Evolutionary conservation across 2,888 invertebrate species (phyloP).

Genomic region (Rhagophthalmus giganteus): DNA sequence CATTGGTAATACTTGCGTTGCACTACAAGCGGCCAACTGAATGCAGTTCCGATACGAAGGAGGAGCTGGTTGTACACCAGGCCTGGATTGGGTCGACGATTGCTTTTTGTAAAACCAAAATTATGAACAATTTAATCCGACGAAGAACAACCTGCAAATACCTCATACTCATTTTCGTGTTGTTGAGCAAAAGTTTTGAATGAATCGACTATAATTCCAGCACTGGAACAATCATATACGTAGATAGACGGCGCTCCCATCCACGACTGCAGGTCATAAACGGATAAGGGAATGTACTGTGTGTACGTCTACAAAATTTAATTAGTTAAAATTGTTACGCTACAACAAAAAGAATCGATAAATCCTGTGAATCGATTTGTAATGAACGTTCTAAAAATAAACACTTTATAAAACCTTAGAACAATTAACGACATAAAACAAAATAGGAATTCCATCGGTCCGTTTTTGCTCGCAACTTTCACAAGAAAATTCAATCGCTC

Average conservation of each 20-base stretch:
- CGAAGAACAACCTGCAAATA: too few relatives aligned
- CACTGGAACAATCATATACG: constrained; percentile 98
- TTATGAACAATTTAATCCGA: too few relatives aligned
- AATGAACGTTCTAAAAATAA: too few relatives aligned
- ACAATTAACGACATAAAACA: too few relatives aligned
- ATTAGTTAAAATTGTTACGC: neutral
- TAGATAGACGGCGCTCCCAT: constrained; percentile 99
- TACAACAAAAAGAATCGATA: too few relatives aligned
- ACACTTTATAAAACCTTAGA: too few relatives aligned
- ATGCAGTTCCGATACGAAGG: constrained; percentile 88
- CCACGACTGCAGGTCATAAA: constrained; percentile 98
- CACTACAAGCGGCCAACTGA: constrained; percentile 93
- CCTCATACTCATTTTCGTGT: constrained; percentile 81
- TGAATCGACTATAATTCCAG: constrained; percentile 92
- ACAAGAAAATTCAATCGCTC: too few relatives aligned
- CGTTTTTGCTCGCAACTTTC: too few relatives aligned
- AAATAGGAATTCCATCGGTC: too few relatives aligned
- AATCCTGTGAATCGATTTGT: too few relatives aligned
- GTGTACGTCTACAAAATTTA: constrained; percentile 78
- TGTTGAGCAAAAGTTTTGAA: constrained; percentile 89
- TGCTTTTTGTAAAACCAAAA: constrained; percentile 5
- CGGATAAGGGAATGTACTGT: constrained; percentile 97
- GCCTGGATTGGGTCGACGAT: constrained; percentile 13
- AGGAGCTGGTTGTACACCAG: constrained; percentile 43
- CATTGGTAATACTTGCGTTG: constrained; percentile 94